These are phyloP conservation scores for Poeciliopsis turrubarensis DNA, from an alignment of 2,113 vertebrate species.

Conservation along the genomic window DNA sequence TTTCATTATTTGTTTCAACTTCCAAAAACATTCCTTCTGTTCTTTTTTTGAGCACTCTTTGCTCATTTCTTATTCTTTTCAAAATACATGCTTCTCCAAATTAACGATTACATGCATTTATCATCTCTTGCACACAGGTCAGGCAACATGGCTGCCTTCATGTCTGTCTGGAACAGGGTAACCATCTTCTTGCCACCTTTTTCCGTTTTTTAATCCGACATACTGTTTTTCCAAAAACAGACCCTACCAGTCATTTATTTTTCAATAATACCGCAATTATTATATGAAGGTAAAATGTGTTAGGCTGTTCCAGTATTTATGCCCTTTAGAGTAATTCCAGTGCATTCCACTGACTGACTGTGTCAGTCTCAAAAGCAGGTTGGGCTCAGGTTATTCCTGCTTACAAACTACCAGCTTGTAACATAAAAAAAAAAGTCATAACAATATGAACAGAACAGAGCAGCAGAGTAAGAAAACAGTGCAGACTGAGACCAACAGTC, in stretches of 20 bases:
- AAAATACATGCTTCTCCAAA: slow-evolving; percentile 32
- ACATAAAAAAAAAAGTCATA: slow-evolving; percentile 5
- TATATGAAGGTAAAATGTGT: slow-evolving; percentile 20
- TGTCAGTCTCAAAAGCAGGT: slow-evolving; percentile 12
- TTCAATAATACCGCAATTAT: slow-evolving; percentile 4
- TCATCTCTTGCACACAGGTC: slow-evolving; percentile 8
- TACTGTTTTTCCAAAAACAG: too few species aligned
- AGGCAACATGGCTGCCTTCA: slow-evolving; percentile 32
- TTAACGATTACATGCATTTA: slow-evolving; percentile 6
- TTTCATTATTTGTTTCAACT: neutral
- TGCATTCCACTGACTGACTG: slow-evolving; percentile 18
- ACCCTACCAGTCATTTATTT: neutral
- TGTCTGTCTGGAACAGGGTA: slow-evolving; percentile 14
- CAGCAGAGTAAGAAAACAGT: slow-evolving; percentile 28
- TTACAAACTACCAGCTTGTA: slow-evolving; percentile 22
- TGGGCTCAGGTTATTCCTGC: slow-evolving; percentile 18
- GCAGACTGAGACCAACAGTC: slow-evolving; percentile 23
- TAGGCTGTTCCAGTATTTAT: slow-evolving; percentile 48
- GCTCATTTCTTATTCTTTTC: slow-evolving; percentile 24
- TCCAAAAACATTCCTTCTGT: neutral
- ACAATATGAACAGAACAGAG: slow-evolving; percentile 32
- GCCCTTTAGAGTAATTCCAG: slow-evolving; percentile 51
- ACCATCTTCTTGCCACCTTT: slow-evolving; percentile 1
- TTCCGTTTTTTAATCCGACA: neutral
- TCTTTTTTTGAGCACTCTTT: slow-evolving; percentile 15